Percentiles rank a stretch among this genome's conserved stretches.
These are phyloP conservation scores for Chesias legatella DNA, from an alignment of 2,888 invertebrate genomes.

Conservation along the genomic window DNA sequence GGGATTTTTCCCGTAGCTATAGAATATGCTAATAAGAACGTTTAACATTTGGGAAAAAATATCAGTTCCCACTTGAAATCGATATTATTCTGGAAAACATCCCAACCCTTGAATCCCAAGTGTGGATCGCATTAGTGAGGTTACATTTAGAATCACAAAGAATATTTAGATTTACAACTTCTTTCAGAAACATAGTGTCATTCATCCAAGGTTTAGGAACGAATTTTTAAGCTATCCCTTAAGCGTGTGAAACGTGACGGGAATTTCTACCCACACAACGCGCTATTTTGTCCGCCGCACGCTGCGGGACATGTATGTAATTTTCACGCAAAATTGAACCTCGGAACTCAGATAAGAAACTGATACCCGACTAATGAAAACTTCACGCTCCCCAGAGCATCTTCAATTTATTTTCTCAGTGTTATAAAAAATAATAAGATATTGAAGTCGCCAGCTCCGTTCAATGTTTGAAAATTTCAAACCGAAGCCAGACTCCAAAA, in stretches of 20 bases:
- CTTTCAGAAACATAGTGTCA: slow-evolving; percentile 22
- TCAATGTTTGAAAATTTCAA: slow-evolving; percentile 49
- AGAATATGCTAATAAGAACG: not conserved
- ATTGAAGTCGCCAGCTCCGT: slow-evolving; percentile 55
- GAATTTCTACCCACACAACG: slow-evolving; percentile 47
- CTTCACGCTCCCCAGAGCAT: slow-evolving; percentile 46
- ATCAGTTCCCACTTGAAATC: not conserved
- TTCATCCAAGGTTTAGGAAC: slow-evolving; percentile 38
- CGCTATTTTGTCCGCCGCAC: slow-evolving; percentile 38
- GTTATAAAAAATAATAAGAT: slow-evolving; percentile 69
- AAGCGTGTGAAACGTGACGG: slow-evolving; percentile 54
- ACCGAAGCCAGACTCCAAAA: slow-evolving; percentile 26
- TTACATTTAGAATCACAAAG: slow-evolving; percentile 13
- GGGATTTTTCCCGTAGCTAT: not conserved
- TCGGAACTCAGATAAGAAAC: slow-evolving; percentile 54
- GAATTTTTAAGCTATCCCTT: slow-evolving; percentile 56
- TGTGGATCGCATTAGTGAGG: slow-evolving; percentile 6
- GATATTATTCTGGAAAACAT: no score
- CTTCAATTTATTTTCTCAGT: slow-evolving; percentile 56
- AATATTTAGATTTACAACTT: slow-evolving; percentile 22
- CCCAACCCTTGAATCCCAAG: not conserved
- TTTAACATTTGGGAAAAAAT: not conserved
- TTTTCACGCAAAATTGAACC: slow-evolving; percentile 67
- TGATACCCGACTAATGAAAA: slow-evolving; percentile 54
- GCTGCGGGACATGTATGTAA: slow-evolving; percentile 38